These are phyloP conservation scores for Habropoda laboriosa DNA, from an alignment of 1,140 invertebrate species.

Conservation along the genomic window DNA sequence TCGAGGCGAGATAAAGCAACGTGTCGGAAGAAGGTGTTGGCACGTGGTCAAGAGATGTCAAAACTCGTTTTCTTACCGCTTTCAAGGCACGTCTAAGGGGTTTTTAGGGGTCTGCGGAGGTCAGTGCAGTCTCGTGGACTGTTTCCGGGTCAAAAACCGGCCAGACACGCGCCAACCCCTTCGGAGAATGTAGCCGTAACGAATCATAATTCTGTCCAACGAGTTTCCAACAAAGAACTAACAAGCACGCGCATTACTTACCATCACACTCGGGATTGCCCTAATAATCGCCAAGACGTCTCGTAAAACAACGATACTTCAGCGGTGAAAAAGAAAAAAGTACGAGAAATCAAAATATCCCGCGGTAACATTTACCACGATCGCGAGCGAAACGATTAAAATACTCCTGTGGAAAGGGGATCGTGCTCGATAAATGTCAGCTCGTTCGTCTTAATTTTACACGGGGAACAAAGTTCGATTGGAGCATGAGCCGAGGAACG, in stretches of 20 bases:
- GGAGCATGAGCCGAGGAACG: slow-evolving; percentile 34
- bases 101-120: slow-evolving; percentile 65
- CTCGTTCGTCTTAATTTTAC: slow-evolving; percentile 22
- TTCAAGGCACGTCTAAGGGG: slow-evolving; percentile 55
- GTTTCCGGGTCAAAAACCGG: slow-evolving; percentile 78
- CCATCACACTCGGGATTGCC: too few relatives aligned
- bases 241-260: too few relatives aligned
- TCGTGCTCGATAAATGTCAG: neutral
- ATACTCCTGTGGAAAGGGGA: neutral
- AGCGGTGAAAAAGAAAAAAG: too few relatives aligned
- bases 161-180: slow-evolving; percentile 63
- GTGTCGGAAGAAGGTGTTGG: slow-evolving; percentile 66
- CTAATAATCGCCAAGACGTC: neutral
- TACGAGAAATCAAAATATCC: neutral
- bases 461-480: slow-evolving; percentile 43
- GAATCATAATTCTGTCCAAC: slow-evolving; percentile 11
- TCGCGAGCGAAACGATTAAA: neutral
- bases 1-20: slow-evolving; percentile 44
- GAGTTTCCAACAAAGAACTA: neutral
- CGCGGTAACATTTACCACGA: neutral
- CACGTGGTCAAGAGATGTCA: slow-evolving; percentile 79
- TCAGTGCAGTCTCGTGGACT: slow-evolving; percentile 62
- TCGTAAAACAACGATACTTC: too few relatives aligned
- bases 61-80: slow-evolving; percentile 75
- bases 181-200: slow-evolving; percentile 23